A percentile compares a stretch with the other conserved stretches of the same genome.
These are phyloP conservation scores for Dasysyrphus albostriatus DNA, from an alignment of 2,888 invertebrate genomes.

Conservation along the genomic window DNA sequence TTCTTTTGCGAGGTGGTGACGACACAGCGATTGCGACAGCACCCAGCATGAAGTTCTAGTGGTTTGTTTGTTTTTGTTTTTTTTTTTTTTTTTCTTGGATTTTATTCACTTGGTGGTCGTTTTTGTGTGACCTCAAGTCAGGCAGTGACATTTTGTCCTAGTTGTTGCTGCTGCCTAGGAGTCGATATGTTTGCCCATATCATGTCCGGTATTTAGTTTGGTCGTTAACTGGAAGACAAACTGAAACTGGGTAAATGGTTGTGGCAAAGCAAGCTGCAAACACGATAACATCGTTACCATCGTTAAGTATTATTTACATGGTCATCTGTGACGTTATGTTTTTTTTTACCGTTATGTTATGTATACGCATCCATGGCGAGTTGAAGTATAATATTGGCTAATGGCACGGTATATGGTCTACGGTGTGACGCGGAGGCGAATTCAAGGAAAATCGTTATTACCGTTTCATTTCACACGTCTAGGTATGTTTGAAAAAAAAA, in stretches of 20 bases:
- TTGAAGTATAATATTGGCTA: slow-evolving; percentile 33
- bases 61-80: background rate
- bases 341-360: slow-evolving; percentile 47
- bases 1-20: slow-evolving; percentile 15
- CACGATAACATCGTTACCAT: slow-evolving; percentile 68
- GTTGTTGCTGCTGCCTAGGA: slow-evolving; percentile 46
- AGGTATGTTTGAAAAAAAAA: slow-evolving; percentile 31
- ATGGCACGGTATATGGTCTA: background rate
- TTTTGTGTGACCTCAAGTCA: slow-evolving; percentile 56
- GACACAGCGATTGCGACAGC: background rate
- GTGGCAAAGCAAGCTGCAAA: slow-evolving; percentile 59
- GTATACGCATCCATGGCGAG: slow-evolving; percentile 47
- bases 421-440: background rate
- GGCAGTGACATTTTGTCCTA: slow-evolving; percentile 74
- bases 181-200: slow-evolving; percentile 64
- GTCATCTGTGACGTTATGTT: slow-evolving; percentile 73
- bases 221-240: slow-evolving; percentile 68
- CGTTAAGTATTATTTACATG: slow-evolving; percentile 71
- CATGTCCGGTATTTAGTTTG: slow-evolving; percentile 68
- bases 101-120: slow-evolving; percentile 30
- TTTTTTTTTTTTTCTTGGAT: slow-evolving; percentile 10
- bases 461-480: background rate
- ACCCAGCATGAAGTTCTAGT: slow-evolving; percentile 17
- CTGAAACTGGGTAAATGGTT: slow-evolving; percentile 72
- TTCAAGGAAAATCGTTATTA: slow-evolving; percentile 45